Conservation (phyloP, 2,113 vertebrate species). For the Antennarius striatus region DNA sequence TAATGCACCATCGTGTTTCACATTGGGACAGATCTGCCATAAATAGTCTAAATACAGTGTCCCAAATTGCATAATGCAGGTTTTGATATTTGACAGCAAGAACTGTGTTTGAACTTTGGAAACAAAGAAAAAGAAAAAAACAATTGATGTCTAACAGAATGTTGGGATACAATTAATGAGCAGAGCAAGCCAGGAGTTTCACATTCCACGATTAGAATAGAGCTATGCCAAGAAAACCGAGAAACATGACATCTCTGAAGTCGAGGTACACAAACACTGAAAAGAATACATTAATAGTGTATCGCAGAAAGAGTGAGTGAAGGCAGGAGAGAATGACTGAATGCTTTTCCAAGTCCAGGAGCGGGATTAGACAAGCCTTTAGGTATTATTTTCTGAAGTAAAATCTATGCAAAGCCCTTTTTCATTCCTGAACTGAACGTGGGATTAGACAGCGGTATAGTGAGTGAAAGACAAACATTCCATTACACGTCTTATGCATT, state of each 20-base stretch:
- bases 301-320: constrained; percentile 6
- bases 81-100: constrained; percentile 6
- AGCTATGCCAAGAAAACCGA: constrained; percentile 19
- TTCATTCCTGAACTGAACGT: constrained; percentile 51
- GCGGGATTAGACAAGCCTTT: constrained; percentile 64
- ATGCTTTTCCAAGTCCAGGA: constrained; percentile 47
- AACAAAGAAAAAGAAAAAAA: not conserved
- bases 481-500: constrained; percentile 67
- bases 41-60: not conserved
- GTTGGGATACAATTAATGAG: not conserved
- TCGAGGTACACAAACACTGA: constrained; percentile 2
- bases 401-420: constrained; percentile 61
- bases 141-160: constrained; percentile 4
- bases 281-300: not conserved
- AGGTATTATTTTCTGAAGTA: constrained; percentile 38
- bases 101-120: not conserved
- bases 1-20: not conserved
- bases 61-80: not conserved
- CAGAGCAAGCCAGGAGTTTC: too few relatives aligned
- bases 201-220: too few relatives aligned
- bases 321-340: constrained; percentile 22
- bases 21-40: not conserved
- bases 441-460: constrained; percentile 54
- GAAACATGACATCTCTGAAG: constrained; percentile 33
- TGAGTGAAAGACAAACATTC: constrained; percentile 70